phyloP scores from a whole-genome alignment of 2,113 vertebrate species.

The Montifringilla adamsi region DNA sequence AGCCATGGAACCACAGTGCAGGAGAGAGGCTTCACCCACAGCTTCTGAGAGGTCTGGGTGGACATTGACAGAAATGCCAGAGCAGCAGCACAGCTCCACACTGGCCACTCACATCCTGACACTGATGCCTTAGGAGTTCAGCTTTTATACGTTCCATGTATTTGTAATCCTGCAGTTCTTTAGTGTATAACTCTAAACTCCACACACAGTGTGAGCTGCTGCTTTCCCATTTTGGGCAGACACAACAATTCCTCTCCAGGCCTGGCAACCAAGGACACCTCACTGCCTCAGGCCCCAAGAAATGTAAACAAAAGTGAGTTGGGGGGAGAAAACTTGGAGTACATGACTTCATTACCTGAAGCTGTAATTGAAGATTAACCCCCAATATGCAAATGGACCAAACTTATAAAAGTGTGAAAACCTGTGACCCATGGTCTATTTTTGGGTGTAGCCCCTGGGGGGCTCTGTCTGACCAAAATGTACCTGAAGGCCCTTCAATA shows the following conservation, averaged over 20 bases:
- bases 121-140: not conserved
- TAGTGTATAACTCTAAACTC: not conserved
- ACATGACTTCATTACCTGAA: not conserved
- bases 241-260: not conserved
- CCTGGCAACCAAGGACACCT: not conserved
- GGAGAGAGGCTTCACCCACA: not conserved
- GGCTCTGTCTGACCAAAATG: not conserved
- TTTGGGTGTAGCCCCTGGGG: not conserved
- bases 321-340: not conserved
- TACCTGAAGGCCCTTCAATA: not conserved
- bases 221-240: not conserved
- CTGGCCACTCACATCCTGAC: accelerated
- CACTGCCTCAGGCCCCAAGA: not conserved
- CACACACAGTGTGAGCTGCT: not conserved
- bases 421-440: accelerated
- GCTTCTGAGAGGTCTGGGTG: not conserved
- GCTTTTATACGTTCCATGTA: not conserved
- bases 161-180: not conserved
- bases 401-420: not conserved
- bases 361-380: not conserved
- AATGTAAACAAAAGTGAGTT: not conserved
- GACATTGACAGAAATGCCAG: too few species aligned
- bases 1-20: not conserved
- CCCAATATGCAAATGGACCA: not conserved
- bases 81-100: not conserved